A percentile compares a stretch with the other conserved stretches of the same genome.
These are phyloP conservation scores for Cranoglanis bouderius DNA, from an alignment of 2,113 vertebrate species.

Conservation along the genomic window DNA sequence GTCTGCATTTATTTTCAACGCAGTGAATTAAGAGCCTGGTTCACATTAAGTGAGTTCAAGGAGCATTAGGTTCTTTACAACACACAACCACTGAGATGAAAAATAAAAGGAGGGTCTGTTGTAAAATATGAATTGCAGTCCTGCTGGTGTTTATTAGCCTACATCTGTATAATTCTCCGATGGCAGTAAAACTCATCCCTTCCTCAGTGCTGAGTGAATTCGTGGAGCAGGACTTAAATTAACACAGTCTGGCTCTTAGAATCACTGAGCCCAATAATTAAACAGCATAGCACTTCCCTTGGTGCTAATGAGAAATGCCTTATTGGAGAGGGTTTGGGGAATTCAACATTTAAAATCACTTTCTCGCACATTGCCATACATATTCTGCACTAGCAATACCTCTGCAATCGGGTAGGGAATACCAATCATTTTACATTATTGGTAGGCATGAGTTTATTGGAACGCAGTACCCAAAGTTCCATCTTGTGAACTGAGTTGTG, in stretches of 20 bases:
- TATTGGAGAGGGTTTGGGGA: constrained; percentile 39
- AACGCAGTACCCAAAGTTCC: not conserved
- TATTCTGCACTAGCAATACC: constrained; percentile 2
- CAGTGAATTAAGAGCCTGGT: constrained; percentile 48
- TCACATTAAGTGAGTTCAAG: constrained; percentile 49
- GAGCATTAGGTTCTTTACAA: constrained; percentile 52
- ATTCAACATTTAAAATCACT: constrained; percentile 31
- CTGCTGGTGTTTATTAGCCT: constrained; percentile 52
- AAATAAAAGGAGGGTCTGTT: constrained; percentile 42
- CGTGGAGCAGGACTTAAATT: constrained; percentile 46
- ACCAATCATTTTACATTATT: not conserved
- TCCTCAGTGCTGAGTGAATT: constrained; percentile 41
- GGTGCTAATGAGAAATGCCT: constrained; percentile 50
- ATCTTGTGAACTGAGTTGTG: not conserved
- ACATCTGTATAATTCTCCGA: constrained; percentile 45
- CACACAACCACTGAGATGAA: constrained; percentile 36
- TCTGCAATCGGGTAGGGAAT: not conserved
- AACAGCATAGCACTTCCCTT: constrained; percentile 43
- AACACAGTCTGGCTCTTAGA: constrained; percentile 48
- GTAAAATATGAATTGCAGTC: constrained; percentile 52
- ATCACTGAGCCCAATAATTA: constrained; percentile 58
- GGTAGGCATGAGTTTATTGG: not conserved
- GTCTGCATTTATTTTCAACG: constrained; percentile 48
- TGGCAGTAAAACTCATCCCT: constrained; percentile 53
- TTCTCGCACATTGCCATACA: constrained; percentile 9